Base-by-base conservation (phyloP, 2,888 invertebrate genomes). In the Nowickia ferox region DNA sequence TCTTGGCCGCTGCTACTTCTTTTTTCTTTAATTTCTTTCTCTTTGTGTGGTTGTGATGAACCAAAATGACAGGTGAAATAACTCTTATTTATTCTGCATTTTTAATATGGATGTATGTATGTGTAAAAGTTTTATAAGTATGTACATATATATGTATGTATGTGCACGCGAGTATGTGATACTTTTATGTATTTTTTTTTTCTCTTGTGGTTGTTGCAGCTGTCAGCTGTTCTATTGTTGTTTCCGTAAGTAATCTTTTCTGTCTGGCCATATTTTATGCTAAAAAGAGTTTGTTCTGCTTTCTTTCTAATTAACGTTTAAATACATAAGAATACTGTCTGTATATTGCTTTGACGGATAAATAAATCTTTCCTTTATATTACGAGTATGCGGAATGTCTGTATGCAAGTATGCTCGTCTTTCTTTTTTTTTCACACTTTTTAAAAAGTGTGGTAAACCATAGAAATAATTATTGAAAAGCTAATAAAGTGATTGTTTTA, bases 1-100 rank as follows among this genome's bases (percentile, higher is more conserved):
- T 55, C 30, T 38, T 66, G 44, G 40, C 38, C 30, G n/a, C 48
- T 61, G 9, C 61, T 19, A n/a, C 46, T 48, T 13, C 22, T 57
- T 59, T 8, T 15, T 72, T 19, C 19, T 13, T 48, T 10, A 9
- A 38, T 81, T 59, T 71, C 46, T 71, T 22, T 48, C 48, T 40
- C 13, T 55, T 2, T 13, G 22, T 22, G 9, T 51, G 8, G 51
- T 51, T 74, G 59, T 74, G 42, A 30, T 59, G 65, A 78, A 76
- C 75, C 59, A 65, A 79, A 82, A 61, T 86, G 86, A 83, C 86
- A 86, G 86, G 86, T 86, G 86, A 86, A 83, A 86, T 86, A 83
- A 76, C 53, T 79, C 75, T 83, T 78, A 40, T 68, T 75, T 53
- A 69, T 51, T 69, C 46, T 55, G 46, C 63, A 71, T n/a, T 61